Evolutionary conservation across 1,140 invertebrate species (phyloP).

Genomic region (Leptinotarsa defecta): DNA sequence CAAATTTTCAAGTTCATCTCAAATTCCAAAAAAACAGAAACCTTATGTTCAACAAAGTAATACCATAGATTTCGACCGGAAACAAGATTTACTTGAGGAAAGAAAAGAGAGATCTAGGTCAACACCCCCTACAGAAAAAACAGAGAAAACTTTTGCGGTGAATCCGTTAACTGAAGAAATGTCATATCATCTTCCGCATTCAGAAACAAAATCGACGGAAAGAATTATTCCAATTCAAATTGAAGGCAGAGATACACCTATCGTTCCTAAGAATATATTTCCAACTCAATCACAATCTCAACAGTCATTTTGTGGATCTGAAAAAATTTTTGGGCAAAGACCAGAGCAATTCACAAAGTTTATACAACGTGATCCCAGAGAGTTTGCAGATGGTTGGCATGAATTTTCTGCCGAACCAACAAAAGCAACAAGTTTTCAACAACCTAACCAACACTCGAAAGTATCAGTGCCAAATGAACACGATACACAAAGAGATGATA

Average conservation of each 20-base stretch:
- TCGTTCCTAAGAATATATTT: slow-evolving; percentile 63
- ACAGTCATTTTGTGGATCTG: slow-evolving; percentile 12
- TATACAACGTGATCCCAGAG: neutral
- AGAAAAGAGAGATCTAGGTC: slow-evolving; percentile 71
- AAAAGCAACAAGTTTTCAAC: slow-evolving; percentile 35
- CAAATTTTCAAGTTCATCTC: slow-evolving; percentile 4
- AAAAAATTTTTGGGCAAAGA: slow-evolving; percentile 44
- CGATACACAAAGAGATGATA: slow-evolving; percentile 36
- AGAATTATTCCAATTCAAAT: slow-evolving; percentile 87
- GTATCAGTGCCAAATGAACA: slow-evolving; percentile 54
- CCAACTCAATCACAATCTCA: slow-evolving; percentile 43
- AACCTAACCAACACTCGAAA: slow-evolving; percentile 54
- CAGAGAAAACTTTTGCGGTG: slow-evolving; percentile 45
- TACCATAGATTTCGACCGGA: slow-evolving; percentile 76
- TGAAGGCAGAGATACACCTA: slow-evolving; percentile 77
- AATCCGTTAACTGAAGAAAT: slow-evolving; percentile 52
- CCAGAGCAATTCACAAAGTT: slow-evolving; percentile 32
- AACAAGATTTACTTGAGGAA: slow-evolving; percentile 63
- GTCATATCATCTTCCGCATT: slow-evolving; percentile 40
- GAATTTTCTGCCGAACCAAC: slow-evolving; percentile 36
- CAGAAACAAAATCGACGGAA: slow-evolving; percentile 59
- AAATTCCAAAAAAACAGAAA: slow-evolving; percentile 46
- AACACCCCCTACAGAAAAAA: slow-evolving; percentile 62
- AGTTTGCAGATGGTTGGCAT: neutral
- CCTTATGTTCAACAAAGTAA: slow-evolving; percentile 71